These are phyloP conservation scores for Hypomesus transpacificus DNA, from an alignment of 2,113 vertebrate species.

Conservation along the genomic window DNA sequence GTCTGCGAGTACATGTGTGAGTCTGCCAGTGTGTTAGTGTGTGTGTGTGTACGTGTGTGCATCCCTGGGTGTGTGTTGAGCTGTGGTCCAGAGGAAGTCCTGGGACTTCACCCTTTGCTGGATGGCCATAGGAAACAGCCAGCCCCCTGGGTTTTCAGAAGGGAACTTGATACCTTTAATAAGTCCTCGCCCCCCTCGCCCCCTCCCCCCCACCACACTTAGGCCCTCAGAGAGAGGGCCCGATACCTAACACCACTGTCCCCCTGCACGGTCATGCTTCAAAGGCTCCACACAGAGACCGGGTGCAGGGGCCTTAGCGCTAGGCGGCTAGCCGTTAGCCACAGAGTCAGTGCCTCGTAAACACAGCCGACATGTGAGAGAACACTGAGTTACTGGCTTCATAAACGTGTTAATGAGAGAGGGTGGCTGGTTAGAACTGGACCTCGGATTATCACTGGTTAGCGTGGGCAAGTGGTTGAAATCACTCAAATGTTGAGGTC, in stretches of 20 bases:
- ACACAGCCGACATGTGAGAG: slow-evolving; percentile 10
- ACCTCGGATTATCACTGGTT: neutral
- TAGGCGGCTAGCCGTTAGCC: neutral
- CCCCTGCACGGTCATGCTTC: neutral
- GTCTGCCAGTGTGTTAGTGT: slow-evolving; percentile 1
- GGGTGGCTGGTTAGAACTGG: neutral
- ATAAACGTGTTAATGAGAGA: slow-evolving; percentile 3
- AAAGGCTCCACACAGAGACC: neutral
- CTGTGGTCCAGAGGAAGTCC: slow-evolving; percentile 31
- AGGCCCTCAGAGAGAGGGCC: slow-evolving; percentile 10
- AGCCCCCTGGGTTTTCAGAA: slow-evolving; percentile 42
- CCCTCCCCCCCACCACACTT: neutral
- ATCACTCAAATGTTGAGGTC: neutral
- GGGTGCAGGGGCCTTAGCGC: neutral
- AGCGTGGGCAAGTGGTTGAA: neutral
- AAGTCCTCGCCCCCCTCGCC: neutral
- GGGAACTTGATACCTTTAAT: slow-evolving; percentile 50
- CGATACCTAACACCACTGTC: slow-evolving; percentile 11
- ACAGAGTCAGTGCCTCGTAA: neutral
- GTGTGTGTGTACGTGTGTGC: no score
- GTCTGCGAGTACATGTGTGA: slow-evolving; percentile 9
- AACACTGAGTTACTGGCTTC: slow-evolving; percentile 3
- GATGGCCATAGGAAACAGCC: slow-evolving; percentile 56
- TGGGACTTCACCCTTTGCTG: neutral
- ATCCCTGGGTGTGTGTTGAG: slow-evolving; percentile 3